A percentile compares a stretch with the other conserved stretches of the same genome.
These are phyloP conservation scores for Nesospiza acunhae DNA, from an alignment of 2,113 vertebrate species.

Conservation along the genomic window DNA sequence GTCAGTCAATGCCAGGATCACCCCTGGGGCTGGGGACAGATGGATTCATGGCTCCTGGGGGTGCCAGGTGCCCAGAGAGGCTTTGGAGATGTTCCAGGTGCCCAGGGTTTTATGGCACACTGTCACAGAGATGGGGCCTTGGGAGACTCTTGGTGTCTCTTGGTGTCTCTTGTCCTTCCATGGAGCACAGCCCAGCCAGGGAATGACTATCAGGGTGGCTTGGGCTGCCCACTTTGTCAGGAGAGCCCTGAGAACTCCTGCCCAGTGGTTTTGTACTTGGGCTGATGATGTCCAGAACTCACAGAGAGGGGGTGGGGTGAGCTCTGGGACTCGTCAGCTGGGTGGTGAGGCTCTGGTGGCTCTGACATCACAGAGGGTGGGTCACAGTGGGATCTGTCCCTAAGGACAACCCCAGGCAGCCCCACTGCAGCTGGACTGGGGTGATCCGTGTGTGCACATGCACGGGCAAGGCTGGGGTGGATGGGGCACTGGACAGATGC, in stretches of 20 bases:
- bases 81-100: not conserved
- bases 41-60: not conserved
- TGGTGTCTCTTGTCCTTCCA: not conserved
- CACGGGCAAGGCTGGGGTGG: not conserved
- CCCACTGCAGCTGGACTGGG: not conserved
- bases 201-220: not conserved
- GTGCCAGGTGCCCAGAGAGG: not conserved
- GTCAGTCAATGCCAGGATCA: not conserved
- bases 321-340: not conserved
- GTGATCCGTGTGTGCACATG: fast-evolving
- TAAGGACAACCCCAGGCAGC: not conserved
- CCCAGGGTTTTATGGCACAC: not conserved
- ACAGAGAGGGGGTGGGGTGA: fast-evolving
- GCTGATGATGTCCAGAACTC: not conserved
- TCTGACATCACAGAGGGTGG: not conserved
- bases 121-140: not conserved
- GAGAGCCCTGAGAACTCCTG: not conserved
- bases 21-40: not conserved
- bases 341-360: not conserved
- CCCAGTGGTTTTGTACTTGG: not conserved
- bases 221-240: not conserved
- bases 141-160: not conserved
- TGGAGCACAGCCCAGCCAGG: too few species aligned
- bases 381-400: not conserved
- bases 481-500: too few species aligned